Evolutionary conservation across 2,888 invertebrate genomes (phyloP), one percentile per base, ranked within the genome.

Genomic region (Philonicus albiceps): DNA sequence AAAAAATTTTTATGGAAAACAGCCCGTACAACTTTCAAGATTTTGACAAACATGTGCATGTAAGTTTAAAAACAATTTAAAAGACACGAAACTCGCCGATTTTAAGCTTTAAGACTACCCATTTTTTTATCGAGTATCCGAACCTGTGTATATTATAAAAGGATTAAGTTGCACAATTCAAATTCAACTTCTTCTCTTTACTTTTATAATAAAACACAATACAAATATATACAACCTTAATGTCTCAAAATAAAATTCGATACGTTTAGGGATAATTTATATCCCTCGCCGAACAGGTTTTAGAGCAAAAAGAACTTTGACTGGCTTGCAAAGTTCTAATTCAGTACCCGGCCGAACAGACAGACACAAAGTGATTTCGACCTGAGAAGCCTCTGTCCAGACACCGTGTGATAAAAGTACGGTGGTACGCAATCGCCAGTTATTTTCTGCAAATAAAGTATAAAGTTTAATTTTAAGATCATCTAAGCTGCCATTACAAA

Each of bases 381-480:
- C 96, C 87, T 96, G 96, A 89, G 97, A 97, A 0, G 97, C 96
- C 92, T 98, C 98, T 86, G 97, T 97, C 97, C 97, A 97, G 27
- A 97, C 97, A 89, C 96, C 96, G 88, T 92, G 92, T 0, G 98
- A 98, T 31, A 99, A 94, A 72, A 98, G 93, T 13, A 98, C 97
- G 0, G 96, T 97, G 0, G 98, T 98, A 40, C 97, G 93, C 30
- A 99, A 93, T n/a, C 98, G 94, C 88, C 92, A 91, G 87, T 91
- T 91, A 6, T 91, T 91, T 88, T 90, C 90, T 88, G 13, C 11
- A 75, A 85, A 85, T 73, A 87, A 76, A 11, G 40, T 6, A 49
- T 40, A 30, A 76, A 53, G n/a, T 31, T 31, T 31, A 13, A 40
- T 11, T 75, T 7, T 40, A 11, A n/a, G 22, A 27, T 19, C 30